Evolutionary conservation across 1,140 invertebrate species (phyloP).

Genomic region (Heliconius hermathena): DNA sequence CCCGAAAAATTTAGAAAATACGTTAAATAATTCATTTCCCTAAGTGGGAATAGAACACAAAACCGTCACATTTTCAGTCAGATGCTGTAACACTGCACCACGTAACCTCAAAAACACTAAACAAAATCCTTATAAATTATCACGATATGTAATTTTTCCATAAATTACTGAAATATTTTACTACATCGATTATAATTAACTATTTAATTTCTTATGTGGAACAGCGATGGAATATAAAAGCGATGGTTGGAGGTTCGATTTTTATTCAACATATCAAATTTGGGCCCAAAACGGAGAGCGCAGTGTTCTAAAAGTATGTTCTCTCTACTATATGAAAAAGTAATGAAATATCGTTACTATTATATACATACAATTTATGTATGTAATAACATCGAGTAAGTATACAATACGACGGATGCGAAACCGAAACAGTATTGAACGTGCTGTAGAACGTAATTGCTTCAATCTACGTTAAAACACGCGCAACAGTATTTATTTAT

Average conservation of each 20-base stretch:
- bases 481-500: slow-evolving; percentile 74
- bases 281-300: too few species aligned
- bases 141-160: too few species aligned
- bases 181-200: too few species aligned
- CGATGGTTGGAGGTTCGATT: too few species aligned
- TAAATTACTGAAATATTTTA: too few species aligned
- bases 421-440: slow-evolving; percentile 21
- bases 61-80: background rate
- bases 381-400: background rate
- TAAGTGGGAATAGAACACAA: background rate
- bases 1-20: background rate
- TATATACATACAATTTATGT: background rate
- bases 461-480: slow-evolving; percentile 68
- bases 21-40: background rate
- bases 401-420: background rate
- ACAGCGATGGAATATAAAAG: too few species aligned
- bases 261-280: too few species aligned
- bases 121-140: too few species aligned
- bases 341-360: too few species aligned
- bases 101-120: background rate
- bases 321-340: too few species aligned
- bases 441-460: slow-evolving; percentile 55
- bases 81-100: background rate
- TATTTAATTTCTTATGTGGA: too few species aligned
- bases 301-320: too few species aligned